A percentile compares a stretch with the other conserved stretches of the same genome.
These are phyloP conservation scores for Clanis bilineata DNA, from an alignment of 2,888 invertebrate species.

Conservation along the genomic window DNA sequence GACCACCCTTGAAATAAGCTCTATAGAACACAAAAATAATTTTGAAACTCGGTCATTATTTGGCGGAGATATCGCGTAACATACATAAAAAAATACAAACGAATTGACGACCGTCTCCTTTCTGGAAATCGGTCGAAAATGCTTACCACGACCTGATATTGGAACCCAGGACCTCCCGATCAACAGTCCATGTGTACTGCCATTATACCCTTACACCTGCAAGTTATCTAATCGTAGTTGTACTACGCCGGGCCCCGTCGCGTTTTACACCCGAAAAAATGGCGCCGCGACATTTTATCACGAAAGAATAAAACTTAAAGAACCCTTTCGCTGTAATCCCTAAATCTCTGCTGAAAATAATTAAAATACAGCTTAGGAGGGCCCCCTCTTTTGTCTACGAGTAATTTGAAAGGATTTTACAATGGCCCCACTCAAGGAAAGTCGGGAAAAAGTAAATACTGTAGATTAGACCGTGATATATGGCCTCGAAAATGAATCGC, in stretches of 20 bases:
- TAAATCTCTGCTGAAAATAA: conserved; percentile 41
- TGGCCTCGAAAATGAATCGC: conserved; percentile 54
- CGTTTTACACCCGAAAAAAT: not conserved
- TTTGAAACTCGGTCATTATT: too few species aligned
- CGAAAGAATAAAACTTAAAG: conserved; percentile 21
- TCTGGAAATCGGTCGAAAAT: too few species aligned
- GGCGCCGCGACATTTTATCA: not conserved
- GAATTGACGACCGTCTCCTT: too few species aligned
- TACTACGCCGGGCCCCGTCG: not conserved
- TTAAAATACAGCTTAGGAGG: conserved; percentile 44
- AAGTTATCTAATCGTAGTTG: not conserved
- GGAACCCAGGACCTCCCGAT: too few species aligned
- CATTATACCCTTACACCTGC: not conserved
- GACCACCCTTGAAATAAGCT: too few species aligned
- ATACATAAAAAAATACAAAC: too few species aligned
- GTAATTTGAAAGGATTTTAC: conserved; percentile 61
- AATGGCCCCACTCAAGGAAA: conserved; percentile 54
- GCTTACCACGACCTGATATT: too few species aligned
- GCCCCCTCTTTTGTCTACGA: conserved; percentile 43
- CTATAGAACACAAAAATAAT: too few species aligned
- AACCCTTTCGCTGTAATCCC: conserved; percentile 32
- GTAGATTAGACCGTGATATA: conserved; percentile 48
- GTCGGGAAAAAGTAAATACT: conserved; percentile 47
- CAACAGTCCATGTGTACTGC: too few species aligned
- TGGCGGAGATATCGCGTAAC: too few species aligned